Conservation (phyloP, 2,888 invertebrate species). For the Lochmaea capreae region DNA sequence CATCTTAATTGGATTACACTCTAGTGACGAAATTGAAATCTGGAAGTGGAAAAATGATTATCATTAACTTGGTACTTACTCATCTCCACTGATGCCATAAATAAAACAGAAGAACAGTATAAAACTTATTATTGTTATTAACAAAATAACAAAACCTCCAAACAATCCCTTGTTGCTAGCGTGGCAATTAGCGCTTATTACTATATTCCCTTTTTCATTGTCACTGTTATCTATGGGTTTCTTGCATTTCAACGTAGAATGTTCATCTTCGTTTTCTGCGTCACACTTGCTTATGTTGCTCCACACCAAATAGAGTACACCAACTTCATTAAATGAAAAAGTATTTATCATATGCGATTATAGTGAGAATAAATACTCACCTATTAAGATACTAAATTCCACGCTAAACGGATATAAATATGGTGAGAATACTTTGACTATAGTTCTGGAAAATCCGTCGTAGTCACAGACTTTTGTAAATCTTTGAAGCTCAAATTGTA, state of each 20-base stretch:
- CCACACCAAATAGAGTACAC: conserved; percentile 81
- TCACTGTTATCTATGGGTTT: conserved; percentile 47
- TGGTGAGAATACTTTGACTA: conserved; percentile 75
- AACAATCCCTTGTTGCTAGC: conserved; percentile 82
- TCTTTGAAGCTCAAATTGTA: conserved; percentile 48
- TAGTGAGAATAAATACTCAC: conserved; percentile 62
- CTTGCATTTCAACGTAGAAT: conserved; percentile 51
- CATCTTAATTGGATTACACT: too few relatives aligned
- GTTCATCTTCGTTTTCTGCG: conserved; percentile 46
- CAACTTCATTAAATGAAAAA: conserved; percentile 67
- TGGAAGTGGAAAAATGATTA: too few relatives aligned
- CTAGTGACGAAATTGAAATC: too few relatives aligned
- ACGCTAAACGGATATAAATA: conserved; percentile 85
- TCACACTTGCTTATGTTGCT: conserved; percentile 75
- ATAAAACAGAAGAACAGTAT: conserved; percentile 72
- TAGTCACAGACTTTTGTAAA: conserved; percentile 63
- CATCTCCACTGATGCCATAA: conserved; percentile 61
- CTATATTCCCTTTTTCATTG: conserved; percentile 57
- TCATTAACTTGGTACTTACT: conserved; percentile 58
- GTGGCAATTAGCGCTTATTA: conserved; percentile 76
- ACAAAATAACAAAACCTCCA: conserved; percentile 70
- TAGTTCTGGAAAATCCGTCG: conserved; percentile 65
- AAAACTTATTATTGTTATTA: conserved; percentile 70
- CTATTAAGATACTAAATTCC: conserved; percentile 82
- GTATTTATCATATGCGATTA: background rate